phyloP scores from a whole-genome alignment of 2,797 vertebrate species.

The Epinephelus coioides region DNA sequence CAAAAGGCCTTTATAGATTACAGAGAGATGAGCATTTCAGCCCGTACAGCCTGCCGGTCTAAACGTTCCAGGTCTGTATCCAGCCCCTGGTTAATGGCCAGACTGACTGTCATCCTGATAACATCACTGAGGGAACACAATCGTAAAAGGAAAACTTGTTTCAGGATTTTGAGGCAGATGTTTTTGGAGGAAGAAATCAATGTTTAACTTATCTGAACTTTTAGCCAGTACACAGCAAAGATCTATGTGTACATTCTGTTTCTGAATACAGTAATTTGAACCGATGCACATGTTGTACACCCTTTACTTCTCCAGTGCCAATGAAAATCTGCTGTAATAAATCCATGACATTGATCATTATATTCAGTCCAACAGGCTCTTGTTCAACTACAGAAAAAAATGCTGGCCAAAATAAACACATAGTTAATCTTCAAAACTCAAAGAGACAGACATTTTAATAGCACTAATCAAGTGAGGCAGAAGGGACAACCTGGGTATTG shows the following conservation, averaged over 20 bases:
- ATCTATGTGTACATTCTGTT: neutral
- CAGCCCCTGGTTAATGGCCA: constrained; percentile 54
- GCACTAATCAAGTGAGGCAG: neutral
- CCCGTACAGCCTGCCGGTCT: constrained; percentile 15
- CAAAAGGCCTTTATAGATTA: constrained; percentile 37
- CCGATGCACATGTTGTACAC: neutral
- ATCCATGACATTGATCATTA: neutral
- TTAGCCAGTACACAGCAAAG: neutral
- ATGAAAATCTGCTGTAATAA: neutral
- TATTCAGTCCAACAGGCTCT: neutral
- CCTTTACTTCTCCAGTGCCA: neutral
- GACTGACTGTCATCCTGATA: constrained; percentile 53
- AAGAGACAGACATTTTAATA: neutral
- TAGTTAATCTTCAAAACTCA: neutral
- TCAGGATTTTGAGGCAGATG: constrained; percentile 12
- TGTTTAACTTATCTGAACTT: neutral
- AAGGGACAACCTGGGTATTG: neutral
- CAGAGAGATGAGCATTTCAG: constrained; percentile 27
- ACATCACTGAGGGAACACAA: constrained; percentile 51
- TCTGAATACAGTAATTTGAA: neutral
- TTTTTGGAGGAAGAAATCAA: constrained; percentile 5
- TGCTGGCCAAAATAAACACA: neutral
- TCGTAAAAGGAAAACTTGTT: constrained; percentile 33
- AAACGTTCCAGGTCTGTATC: constrained; percentile 45
- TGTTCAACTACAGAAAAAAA: neutral